Percentiles rank a stretch among this genome's conserved stretches.
These are phyloP conservation scores for Cephus cinctus DNA, from an alignment of 1,140 invertebrate species.

Conservation along the genomic window DNA sequence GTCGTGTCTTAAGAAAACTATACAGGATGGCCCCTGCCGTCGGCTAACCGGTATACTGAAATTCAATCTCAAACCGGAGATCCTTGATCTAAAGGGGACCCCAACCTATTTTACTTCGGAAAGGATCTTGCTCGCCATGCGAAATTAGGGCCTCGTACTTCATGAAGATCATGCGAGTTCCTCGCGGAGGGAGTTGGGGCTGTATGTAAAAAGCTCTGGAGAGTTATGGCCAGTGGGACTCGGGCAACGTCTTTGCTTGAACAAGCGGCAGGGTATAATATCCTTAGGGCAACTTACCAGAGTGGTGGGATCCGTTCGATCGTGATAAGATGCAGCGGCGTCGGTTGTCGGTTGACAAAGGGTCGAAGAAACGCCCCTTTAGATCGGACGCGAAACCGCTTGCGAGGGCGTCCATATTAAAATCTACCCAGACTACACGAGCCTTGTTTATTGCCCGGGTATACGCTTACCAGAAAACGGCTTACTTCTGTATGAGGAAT, in stretches of 20 bases:
- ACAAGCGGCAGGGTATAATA: background rate
- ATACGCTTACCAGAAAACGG: slow-evolving; percentile 27
- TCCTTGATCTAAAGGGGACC: no score
- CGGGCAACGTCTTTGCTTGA: slow-evolving; percentile 12
- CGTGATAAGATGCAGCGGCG: slow-evolving; percentile 46
- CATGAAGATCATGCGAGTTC: no score
- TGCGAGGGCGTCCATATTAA: slow-evolving; percentile 50
- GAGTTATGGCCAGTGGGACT: slow-evolving; percentile 10
- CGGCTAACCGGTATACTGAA: no score
- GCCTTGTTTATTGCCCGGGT: slow-evolving; percentile 35
- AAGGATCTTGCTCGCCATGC: no score
- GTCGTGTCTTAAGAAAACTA: no score
- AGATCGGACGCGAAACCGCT: slow-evolving; percentile 43
- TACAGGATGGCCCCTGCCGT: no score
- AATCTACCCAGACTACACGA: no score
- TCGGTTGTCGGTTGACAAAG: slow-evolving; percentile 49
- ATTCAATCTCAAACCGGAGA: no score
- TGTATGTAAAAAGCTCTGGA: slow-evolving; percentile 15
- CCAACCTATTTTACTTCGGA: no score
- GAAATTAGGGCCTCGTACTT: no score
- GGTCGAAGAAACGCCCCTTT: slow-evolving; percentile 41
- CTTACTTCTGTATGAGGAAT: slow-evolving; percentile 8
- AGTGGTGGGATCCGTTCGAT: slow-evolving; percentile 19
- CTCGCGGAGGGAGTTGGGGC: no score
- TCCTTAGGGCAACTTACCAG: background rate